These are phyloP conservation scores for Homarus gammarus DNA, from an alignment of 2,888 invertebrate genomes.

Conservation along the genomic window DNA sequence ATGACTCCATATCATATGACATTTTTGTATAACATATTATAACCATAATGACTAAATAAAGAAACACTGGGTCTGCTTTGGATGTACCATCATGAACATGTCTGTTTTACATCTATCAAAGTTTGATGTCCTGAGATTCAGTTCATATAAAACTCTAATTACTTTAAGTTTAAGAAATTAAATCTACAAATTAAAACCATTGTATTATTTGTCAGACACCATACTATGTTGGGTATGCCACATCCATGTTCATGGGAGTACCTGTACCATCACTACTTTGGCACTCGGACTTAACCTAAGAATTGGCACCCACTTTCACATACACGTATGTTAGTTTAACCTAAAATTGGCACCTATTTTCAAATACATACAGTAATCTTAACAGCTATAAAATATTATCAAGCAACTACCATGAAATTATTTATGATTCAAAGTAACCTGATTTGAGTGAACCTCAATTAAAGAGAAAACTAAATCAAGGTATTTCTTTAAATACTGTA, in stretches of 20 bases:
- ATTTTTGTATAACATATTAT: neutral
- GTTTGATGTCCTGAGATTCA: neutral
- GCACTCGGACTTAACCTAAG: slow-evolving; percentile 19
- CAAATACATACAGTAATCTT: slow-evolving; percentile 4
- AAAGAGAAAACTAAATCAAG: neutral
- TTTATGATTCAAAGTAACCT: neutral
- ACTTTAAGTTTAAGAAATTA: neutral
- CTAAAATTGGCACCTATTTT: slow-evolving; percentile 33
- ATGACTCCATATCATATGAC: slow-evolving; percentile 3
- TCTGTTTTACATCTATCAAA: neutral
- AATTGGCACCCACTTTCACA: slow-evolving; percentile 27
- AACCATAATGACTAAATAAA: slow-evolving; percentile 31
- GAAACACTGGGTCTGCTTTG: slow-evolving; percentile 30
- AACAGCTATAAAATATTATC: neutral
- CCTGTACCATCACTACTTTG: slow-evolving; percentile 22
- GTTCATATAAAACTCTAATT: neutral
- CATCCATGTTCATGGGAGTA: neutral
- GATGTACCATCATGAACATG: neutral
- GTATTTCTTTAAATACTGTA: neutral
- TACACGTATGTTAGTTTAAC: slow-evolving; percentile 30
- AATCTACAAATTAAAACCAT: neutral
- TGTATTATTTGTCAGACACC: neutral
- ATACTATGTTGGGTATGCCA: neutral
- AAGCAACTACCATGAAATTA: neutral
- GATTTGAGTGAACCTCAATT: neutral